These are phyloP conservation scores for Henricia sp. DNA, from an alignment of 53 echinoderm and acorn worm species.

Conservation along the genomic window DNA sequence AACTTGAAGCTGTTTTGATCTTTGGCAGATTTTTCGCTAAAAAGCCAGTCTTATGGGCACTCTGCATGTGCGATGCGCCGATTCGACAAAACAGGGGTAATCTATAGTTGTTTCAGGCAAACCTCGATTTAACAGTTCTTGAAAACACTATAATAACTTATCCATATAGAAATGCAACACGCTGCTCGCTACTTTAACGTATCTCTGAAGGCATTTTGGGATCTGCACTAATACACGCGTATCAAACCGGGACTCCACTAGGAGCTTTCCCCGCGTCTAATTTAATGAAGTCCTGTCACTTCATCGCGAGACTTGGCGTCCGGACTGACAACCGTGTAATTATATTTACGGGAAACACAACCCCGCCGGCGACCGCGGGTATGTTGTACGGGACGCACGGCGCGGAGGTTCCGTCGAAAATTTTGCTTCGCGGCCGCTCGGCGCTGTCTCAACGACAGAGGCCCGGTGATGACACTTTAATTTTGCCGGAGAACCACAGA, in stretches of 20 bases:
- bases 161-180: too few relatives aligned
- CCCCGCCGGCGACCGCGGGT: neutral
- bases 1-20: too few relatives aligned
- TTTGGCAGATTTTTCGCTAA: too few relatives aligned
- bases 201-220: neutral
- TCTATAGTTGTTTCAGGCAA: too few relatives aligned
- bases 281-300: slow-evolving; percentile 46
- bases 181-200: too few relatives aligned
- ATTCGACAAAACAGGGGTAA: too few relatives aligned
- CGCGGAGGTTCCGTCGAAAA: neutral
- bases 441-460: neutral
- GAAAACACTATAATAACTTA: too few relatives aligned
- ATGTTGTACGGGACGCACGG: neutral
- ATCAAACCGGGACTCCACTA: slow-evolving; percentile 24
- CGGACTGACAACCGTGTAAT: slow-evolving; percentile 44
- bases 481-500: neutral
- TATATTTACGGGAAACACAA: slow-evolving; percentile 33
- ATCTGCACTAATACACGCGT: neutral
- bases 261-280: slow-evolving; percentile 25
- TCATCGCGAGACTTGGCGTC: neutral
- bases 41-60: too few relatives aligned
- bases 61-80: too few relatives aligned
- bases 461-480: slow-evolving; percentile 29
- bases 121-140: too few relatives aligned
- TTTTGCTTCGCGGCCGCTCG: neutral